Percentiles rank a stretch among this genome's conserved stretches.
These are phyloP conservation scores for Eulemur coronatus DNA, from an alignment of 2,797 vertebrate genomes.

Conservation along the genomic window DNA sequence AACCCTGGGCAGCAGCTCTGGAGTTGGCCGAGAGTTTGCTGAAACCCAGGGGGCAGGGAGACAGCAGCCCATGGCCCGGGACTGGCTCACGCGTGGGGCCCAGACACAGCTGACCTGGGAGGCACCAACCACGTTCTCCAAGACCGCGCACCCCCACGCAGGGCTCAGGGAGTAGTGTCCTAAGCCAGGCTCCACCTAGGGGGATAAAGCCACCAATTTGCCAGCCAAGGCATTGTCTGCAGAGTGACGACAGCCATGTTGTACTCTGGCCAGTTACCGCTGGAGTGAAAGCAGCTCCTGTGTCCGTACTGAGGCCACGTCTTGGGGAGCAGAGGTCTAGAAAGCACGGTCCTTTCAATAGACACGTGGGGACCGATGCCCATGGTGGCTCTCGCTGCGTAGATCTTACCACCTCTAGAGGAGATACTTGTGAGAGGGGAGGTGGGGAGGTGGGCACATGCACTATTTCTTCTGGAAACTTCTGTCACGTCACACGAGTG, in stretches of 20 bases:
- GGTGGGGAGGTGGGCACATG: fast-evolving
- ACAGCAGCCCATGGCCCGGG: too few relatives aligned
- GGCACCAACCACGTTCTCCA: fast-evolving
- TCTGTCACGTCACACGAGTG: not conserved
- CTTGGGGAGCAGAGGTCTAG: not conserved
- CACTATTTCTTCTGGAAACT: not conserved
- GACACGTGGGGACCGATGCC: not conserved
- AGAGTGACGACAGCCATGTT: fast-evolving
- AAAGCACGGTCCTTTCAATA: fast-evolving
- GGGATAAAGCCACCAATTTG: not conserved
- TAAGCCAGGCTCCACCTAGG: not conserved
- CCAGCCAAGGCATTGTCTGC: fast-evolving
- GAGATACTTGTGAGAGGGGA: fast-evolving
- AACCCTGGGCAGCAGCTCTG: not conserved
- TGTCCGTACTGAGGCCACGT: fast-evolving
- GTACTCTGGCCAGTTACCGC: not conserved
- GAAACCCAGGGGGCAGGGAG: not conserved
- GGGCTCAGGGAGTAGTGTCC: not conserved
- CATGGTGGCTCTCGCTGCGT: fast-evolving
- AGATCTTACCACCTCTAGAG: not conserved
- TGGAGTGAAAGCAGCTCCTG: fast-evolving
- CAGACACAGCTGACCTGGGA: too few relatives aligned
- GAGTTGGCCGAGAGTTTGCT: not conserved
- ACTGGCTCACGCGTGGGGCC: too few relatives aligned
- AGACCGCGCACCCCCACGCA: fast-evolving